Conservation (phyloP, 1,140 invertebrate species). For the Belonocnema kinseyi region DNA sequence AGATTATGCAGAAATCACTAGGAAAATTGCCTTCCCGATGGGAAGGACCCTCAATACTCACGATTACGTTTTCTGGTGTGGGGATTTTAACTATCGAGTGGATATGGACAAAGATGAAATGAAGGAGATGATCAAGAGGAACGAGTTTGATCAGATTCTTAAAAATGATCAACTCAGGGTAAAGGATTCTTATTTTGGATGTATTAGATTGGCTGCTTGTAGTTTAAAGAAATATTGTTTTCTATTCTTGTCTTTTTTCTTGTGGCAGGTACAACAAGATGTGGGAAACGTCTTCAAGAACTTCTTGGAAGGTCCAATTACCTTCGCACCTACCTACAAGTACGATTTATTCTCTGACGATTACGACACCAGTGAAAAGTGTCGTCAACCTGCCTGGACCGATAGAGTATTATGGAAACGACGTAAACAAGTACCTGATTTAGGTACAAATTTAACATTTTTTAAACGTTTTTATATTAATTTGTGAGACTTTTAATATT, state of each 20-base stretch:
- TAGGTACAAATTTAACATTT: conserved; percentile 70
- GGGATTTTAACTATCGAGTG: conserved; percentile 99
- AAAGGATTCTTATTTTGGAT: conserved; percentile 40
- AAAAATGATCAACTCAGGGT: conserved; percentile 92
- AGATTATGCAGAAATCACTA: conserved; percentile 96
- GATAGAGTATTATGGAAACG: conserved; percentile 95
- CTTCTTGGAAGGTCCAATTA: conserved; percentile 94
- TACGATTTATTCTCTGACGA: conserved; percentile 99
- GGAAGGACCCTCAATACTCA: conserved; percentile 94
- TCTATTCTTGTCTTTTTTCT: conserved; percentile 39
- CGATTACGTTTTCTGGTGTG: conserved; percentile 99
- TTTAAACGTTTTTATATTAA: not conserved
- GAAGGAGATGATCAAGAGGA: conserved; percentile 87
- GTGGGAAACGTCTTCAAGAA: conserved; percentile 94
- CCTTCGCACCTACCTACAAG: conserved; percentile 98
- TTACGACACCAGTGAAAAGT: conserved; percentile 99
- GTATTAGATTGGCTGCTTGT: conserved; percentile 32
- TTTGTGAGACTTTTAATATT: not conserved
- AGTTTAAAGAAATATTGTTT: conserved; percentile 32
- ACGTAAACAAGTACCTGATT: conserved; percentile 83
- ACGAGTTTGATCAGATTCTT: conserved; percentile 87
- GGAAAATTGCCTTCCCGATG: conserved; percentile 96
- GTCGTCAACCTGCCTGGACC: conserved; percentile 97
- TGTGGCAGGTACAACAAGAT: conserved; percentile 81
- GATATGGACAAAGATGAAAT: conserved; percentile 97